These are phyloP conservation scores for Eurytoma adleriae DNA, from an alignment of 2,888 invertebrate species.

Conservation along the genomic window DNA sequence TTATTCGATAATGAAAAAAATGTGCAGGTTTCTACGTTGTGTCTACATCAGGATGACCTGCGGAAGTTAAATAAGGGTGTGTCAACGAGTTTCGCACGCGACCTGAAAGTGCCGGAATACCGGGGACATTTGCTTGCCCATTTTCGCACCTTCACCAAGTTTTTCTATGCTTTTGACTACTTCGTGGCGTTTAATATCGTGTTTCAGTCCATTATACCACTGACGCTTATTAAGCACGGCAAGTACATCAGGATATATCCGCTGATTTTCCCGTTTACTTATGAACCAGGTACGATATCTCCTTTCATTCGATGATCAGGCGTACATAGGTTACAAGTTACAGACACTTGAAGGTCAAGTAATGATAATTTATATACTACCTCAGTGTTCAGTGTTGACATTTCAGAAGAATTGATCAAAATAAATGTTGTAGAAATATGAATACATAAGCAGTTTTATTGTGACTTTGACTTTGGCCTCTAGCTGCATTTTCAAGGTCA, in stretches of 20 bases:
- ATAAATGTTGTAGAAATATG: no score
- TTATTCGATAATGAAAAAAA: no score
- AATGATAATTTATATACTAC: no score
- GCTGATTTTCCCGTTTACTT: not conserved
- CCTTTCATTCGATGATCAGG: no score
- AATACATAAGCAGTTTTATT: no score
- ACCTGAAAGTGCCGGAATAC: constrained; percentile 13
- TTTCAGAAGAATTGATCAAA: no score
- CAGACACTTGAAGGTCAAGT: no score
- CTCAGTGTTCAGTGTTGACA: no score
- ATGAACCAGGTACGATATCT: not conserved
- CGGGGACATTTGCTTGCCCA: not conserved
- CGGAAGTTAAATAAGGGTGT: not conserved
- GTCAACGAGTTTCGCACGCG: not conserved
- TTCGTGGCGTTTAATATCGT: not conserved
- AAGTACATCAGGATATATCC: not conserved
- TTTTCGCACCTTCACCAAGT: not conserved
- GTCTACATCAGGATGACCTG: constrained; percentile 1
- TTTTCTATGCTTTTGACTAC: not conserved
- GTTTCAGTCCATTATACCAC: not conserved
- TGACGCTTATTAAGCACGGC: not conserved
- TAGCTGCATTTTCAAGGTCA: not conserved
- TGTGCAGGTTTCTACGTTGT: not conserved
- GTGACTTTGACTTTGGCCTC: no score
- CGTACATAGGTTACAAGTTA: no score